Evolutionary conservation across 2,797 vertebrate species (phyloP), one percentile per base, ranked within the genome.

Genomic region (Falco berigora): DNA sequence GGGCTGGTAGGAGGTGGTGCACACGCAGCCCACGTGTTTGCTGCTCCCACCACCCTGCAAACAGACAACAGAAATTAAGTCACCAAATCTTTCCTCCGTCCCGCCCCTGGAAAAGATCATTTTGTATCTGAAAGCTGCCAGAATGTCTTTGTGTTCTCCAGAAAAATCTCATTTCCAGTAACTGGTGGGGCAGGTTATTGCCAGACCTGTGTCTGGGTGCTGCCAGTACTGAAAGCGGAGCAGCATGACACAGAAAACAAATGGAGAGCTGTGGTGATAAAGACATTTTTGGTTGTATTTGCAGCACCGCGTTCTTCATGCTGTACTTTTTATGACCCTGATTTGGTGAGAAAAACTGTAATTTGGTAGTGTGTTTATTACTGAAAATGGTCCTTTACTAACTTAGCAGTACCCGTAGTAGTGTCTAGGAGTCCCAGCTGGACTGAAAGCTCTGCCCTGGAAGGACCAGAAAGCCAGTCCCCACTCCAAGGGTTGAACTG

Each of bases 1-100:
- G 34, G 52, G 46, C 40, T 0, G 1, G 49, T 56, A 13, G 44
- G 66, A 71, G 19, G 3, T 42, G 66, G 30, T n/a, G 20, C 9
- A 6, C 32, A 17, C 1, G 3, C 28, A 74, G 40, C 40, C 40
- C 34, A 12, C 0, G 0, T 53, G 46, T 67, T 59, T 49, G 47
- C 55, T 84, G n/a, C n/a, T 50, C 2, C 2, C 13, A 28, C 38
- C 2, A 5, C 32, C 28, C 58, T 53, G 36, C 34, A 55, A 46
- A 63, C 27, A 44, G 38, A 73, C 46, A 78, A 34, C 10, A 82
- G 83, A 61, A 82, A 78, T 86, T 27, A 62, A 77, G n/a, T 66
- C 14, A 55, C 59, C 24, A 53, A 22, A 63, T 34, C 21, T 17
- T 23, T 20, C 19, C n/a, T n/a, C 4, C 18, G 6, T 6, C 5